Conservation (phyloP, 2,888 invertebrate species). For the Drosophila heteroneura region DNA sequence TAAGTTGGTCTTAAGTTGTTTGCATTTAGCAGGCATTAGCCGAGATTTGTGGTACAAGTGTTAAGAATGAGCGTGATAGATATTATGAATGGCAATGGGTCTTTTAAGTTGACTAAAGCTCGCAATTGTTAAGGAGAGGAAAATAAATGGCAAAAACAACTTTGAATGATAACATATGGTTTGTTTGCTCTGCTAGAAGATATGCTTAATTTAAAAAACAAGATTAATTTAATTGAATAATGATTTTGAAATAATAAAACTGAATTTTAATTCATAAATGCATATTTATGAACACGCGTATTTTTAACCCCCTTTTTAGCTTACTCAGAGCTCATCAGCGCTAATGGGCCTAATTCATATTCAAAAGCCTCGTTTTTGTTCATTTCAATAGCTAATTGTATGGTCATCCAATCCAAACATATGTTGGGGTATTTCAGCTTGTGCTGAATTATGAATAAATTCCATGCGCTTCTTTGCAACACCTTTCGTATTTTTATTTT, state of each 20-base stretch:
- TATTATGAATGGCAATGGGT: slow-evolving; percentile 3
- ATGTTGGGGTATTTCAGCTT: slow-evolving; percentile 15
- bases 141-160: neutral
- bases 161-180: neutral
- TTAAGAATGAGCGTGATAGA: neutral
- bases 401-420: slow-evolving; percentile 27
- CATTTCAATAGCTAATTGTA: slow-evolving; percentile 63
- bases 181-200: neutral
- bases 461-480: slow-evolving; percentile 57
- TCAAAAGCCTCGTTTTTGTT: slow-evolving; percentile 40
- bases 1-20: slow-evolving; percentile 82
- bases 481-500: slow-evolving; percentile 52
- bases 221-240: slow-evolving; percentile 12
- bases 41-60: slow-evolving; percentile 62
- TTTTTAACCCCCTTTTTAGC: neutral
- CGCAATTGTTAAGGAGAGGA: neutral
- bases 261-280: neutral
- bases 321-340: neutral
- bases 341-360: slow-evolving; percentile 49
- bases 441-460: slow-evolving; percentile 55
- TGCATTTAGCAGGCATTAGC: slow-evolving; percentile 76
- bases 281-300: neutral
- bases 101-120: neutral
- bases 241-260: neutral
- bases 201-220: neutral